These are phyloP conservation scores for Chondrosia reniformis DNA, from an alignment of 37 sponge, comb jelly and placozoan genomes.

Conservation along the genomic window DNA sequence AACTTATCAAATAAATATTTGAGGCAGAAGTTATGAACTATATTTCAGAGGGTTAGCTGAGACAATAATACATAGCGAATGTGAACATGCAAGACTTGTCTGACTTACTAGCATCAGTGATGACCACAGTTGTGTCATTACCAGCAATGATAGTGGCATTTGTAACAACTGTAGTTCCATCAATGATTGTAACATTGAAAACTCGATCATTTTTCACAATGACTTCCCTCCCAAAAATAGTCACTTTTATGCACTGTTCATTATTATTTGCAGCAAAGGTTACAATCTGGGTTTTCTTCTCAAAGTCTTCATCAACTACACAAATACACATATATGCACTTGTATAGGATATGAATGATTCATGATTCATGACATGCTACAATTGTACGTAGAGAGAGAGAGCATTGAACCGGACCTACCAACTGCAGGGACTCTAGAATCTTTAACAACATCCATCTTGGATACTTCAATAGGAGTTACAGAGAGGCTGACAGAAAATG, in stretches of 20 bases:
- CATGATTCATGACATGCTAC: no score
- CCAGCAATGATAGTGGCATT: background rate
- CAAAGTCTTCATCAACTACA: background rate
- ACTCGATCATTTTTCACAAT: background rate
- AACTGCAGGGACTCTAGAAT: no score
- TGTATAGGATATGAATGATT: background rate
- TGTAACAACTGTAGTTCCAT: background rate
- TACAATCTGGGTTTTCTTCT: background rate
- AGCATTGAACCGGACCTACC: no score
- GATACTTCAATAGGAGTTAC: background rate
- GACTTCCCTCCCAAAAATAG: background rate
- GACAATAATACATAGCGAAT: no score
- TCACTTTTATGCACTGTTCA: background rate
- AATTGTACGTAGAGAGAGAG: no score
- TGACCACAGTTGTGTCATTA: slow-evolving; percentile 10
- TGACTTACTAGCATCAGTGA: background rate
- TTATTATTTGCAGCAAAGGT: background rate
- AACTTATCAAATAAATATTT: no score
- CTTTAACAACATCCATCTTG: background rate
- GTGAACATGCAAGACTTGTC: background rate
- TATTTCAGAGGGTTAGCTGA: no score
- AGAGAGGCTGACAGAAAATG: background rate
- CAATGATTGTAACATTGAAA: background rate
- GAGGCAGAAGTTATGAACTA: no score
- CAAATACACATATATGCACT: slow-evolving; percentile 1